Evolutionary conservation across 2,113 vertebrate species (phyloP), one percentile per base, ranked within the genome.

Genomic region (Clarias magur): DNA sequence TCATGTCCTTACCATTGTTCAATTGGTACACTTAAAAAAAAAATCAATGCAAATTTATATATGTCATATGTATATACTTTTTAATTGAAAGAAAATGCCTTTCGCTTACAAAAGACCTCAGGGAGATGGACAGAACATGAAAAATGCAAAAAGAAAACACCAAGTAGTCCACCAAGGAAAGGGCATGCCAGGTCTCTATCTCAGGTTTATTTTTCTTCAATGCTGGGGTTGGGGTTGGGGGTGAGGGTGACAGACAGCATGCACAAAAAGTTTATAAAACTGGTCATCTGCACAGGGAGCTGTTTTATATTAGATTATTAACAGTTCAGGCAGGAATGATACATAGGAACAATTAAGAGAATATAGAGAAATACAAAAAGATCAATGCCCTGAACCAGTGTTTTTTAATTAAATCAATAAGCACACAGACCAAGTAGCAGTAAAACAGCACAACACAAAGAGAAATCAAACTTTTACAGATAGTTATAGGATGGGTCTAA

Each of bases 271-370:
- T 57, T 91, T 88, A 88, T 93, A 92, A 93, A 93, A 68, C 85
- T 81, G 72, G 62, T n/a, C 90, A 89, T 92, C 90, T 91, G 91
- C 80, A 88, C 78, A 80, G 91, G 91, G 93, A 89, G 83, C 79
- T 87, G 87, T 93, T 93, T 88, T 89, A 90, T 89, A 91, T 93
- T 89, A 86, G 91, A 81, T 90, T 90, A 94, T 94, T 95, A 94
- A 93, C 93, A 92, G 85, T 65, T 83, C 54, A 78, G 82, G 91
- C 82, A 90, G 89, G 83, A 67, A 87, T 88, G 91, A 82, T 90
- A 88, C 87, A 78, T 89, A 86, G 90, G 79, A 83, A 88, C 60
- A 56, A 2, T 0, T 68, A 5, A 0, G 2, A 85, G 12, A 0
- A 86, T 88, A 63, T 83, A 65, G 3, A 15, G 91, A 73, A 75